A percentile compares a stretch with the other conserved stretches of the same genome.
phyloP scores from a whole-genome alignment of 53 echinoderm and acorn worm species.

The Mesocentrotus franciscanus region DNA sequence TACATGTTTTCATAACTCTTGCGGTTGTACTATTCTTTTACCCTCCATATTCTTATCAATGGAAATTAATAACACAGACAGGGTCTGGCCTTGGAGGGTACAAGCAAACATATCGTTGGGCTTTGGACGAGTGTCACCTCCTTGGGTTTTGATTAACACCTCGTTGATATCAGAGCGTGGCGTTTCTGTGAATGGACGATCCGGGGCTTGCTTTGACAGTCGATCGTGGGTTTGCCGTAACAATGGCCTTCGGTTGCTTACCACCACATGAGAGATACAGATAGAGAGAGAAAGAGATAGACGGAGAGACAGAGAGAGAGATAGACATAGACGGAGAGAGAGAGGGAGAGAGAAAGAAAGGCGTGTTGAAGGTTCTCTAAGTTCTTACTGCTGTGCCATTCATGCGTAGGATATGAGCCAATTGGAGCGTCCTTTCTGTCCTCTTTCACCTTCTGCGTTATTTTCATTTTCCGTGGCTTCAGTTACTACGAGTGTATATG shows the following conservation, averaged over 20 bases:
- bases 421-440: neutral
- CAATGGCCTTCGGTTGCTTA: conserved; percentile 41
- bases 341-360: neutral
- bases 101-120: conserved; percentile 43
- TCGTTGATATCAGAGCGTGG: conserved; percentile 12
- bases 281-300: conserved; percentile 9
- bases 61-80: conserved; percentile 54
- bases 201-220: conserved; percentile 45
- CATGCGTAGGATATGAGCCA: neutral
- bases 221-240: conserved; percentile 14
- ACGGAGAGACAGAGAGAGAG: neutral
- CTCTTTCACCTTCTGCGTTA: neutral
- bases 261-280: neutral
- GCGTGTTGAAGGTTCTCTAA: neutral
- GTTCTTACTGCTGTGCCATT: neutral
- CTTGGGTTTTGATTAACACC: conserved; percentile 52
- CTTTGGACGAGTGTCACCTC: conserved; percentile 39
- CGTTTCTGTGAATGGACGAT: conserved; percentile 46
- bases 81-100: conserved; percentile 31
- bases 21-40: conserved; percentile 53
- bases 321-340: neutral
- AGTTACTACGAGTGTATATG: neutral
- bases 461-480: neutral
- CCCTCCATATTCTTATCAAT: neutral
- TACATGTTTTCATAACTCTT: conserved; percentile 51